phyloP scores from a whole-genome alignment of 1,140 invertebrate genomes.

The Lepidotrigona ventralis region DNA sequence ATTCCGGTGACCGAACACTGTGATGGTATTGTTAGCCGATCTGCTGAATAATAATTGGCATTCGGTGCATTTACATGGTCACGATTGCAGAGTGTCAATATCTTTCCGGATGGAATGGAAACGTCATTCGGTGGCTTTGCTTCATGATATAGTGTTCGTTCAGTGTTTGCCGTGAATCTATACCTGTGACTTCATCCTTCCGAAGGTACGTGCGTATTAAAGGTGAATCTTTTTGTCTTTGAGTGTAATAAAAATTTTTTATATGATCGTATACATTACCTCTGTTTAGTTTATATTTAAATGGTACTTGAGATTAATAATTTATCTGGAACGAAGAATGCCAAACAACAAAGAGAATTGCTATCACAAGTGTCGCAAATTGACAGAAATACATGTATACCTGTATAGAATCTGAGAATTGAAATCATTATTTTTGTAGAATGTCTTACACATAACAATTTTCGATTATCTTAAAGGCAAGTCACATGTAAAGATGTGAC shows the following conservation, averaged over 20 bases:
- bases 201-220: neutral
- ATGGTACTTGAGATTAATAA: neutral
- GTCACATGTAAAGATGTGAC: too few species aligned
- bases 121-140: conserved; percentile 54
- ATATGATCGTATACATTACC: neutral
- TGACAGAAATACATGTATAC: conserved; percentile 37
- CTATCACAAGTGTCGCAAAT: conserved; percentile 2
- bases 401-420: conserved; percentile 46
- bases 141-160: conserved; percentile 59
- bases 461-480: neutral
- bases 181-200: conserved; percentile 23
- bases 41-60: conserved; percentile 63
- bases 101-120: conserved; percentile 55
- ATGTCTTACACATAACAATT: conserved; percentile 18
- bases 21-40: conserved; percentile 47
- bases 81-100: conserved; percentile 56
- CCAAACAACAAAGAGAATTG: neutral
- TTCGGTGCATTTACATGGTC: conserved; percentile 43
- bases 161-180: conserved; percentile 60
- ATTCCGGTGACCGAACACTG: conserved; percentile 66
- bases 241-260: neutral
- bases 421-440: conserved; percentile 23
- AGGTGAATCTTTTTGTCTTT: neutral
- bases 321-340: neutral
- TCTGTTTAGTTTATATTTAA: neutral